These are phyloP conservation scores for Globicephala melas DNA, from an alignment of 2,113 vertebrate genomes.

Conservation along the genomic window DNA sequence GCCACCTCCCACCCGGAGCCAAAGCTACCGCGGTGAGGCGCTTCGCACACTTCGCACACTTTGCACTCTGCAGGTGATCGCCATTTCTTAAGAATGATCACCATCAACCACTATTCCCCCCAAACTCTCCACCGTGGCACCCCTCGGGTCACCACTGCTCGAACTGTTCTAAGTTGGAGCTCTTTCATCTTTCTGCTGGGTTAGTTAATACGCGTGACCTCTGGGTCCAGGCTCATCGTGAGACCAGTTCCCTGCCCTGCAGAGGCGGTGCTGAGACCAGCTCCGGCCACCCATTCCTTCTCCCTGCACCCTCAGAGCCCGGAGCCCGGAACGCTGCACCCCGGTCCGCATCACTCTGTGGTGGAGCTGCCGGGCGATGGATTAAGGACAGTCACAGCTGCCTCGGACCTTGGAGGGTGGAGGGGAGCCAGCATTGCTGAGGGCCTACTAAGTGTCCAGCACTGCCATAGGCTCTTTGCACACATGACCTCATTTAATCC, in stretches of 20 bases:
- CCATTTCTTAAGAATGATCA: background rate
- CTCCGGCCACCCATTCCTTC: background rate
- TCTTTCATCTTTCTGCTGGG: background rate
- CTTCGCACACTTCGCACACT: background rate
- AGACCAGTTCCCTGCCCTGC: background rate
- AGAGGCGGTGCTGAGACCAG: rapidly evolving
- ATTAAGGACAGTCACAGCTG: background rate
- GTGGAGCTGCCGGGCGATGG: background rate
- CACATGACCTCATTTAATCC: background rate
- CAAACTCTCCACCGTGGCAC: background rate
- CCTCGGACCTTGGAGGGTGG: background rate
- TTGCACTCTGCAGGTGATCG: background rate
- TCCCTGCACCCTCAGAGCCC: background rate
- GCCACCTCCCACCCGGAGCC: background rate
- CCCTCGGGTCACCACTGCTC: background rate
- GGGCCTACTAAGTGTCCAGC: background rate
- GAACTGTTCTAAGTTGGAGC: background rate
- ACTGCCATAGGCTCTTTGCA: background rate
- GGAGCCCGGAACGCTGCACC: background rate
- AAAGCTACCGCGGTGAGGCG: background rate
- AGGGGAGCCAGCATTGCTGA: background rate
- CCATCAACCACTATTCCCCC: too few species aligned
- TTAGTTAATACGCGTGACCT: background rate
- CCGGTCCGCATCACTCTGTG: rapidly evolving
- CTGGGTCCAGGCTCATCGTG: background rate